Percentiles rank a stretch among this genome's conserved stretches.
These are phyloP conservation scores for Aix galericulata DNA, from an alignment of 2,113 vertebrate species.

Conservation along the genomic window DNA sequence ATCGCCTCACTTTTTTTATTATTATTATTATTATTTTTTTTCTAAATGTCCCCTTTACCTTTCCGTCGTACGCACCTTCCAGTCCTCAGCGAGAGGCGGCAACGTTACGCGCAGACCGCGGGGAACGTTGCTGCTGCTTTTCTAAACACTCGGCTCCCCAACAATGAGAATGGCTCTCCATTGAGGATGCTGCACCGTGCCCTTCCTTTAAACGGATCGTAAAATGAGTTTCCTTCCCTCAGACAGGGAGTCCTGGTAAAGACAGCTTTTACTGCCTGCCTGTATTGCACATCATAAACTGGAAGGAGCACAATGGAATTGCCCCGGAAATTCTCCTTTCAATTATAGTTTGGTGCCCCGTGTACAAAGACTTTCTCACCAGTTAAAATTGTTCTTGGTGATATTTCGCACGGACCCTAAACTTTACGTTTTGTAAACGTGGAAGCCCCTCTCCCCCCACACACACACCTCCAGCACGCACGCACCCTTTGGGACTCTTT, in stretches of 20 bases:
- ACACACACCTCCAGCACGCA: not conserved
- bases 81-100: not conserved
- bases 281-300: conserved; percentile 87
- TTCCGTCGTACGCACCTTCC: not conserved
- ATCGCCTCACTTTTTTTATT: not conserved
- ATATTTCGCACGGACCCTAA: conserved; percentile 64
- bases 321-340: conserved; percentile 84
- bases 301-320: conserved; percentile 82
- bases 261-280: conserved; percentile 80
- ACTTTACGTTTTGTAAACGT: conserved; percentile 36
- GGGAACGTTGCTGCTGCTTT: not conserved
- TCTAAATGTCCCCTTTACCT: not conserved
- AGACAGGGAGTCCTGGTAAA: conserved; percentile 72
- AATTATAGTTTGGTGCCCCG: conserved; percentile 79
- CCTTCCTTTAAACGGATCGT: conserved; percentile 77
- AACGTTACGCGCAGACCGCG: not conserved
- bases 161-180: conserved; percentile 51
- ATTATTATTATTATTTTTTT: not conserved
- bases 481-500: conserved; percentile 1
- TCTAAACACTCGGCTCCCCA: conserved; percentile 25
- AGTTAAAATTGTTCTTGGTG: conserved; percentile 63
- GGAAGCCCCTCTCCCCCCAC: not conserved
- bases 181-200: conserved; percentile 59
- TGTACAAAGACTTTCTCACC: conserved; percentile 80
- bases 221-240: conserved; percentile 75